Percentiles rank a stretch among this genome's conserved stretches.
phyloP scores from a whole-genome alignment of 2,797 vertebrate species.

The Pseudochaenichthys georgianus region DNA sequence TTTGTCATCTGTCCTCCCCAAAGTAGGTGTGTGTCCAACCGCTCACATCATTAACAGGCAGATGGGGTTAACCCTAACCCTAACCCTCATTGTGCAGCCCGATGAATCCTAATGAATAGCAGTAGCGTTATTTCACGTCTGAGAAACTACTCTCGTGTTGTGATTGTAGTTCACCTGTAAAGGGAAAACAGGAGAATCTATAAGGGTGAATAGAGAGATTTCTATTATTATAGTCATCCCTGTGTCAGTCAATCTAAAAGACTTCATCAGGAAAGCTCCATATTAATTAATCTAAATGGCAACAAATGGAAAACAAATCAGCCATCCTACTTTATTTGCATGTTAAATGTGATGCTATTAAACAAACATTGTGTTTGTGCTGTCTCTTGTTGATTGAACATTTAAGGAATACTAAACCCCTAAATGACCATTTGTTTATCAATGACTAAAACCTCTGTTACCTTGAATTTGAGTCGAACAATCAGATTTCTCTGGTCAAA shows the following conservation, averaged over 20 bases:
- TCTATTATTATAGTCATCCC: constrained; percentile 15
- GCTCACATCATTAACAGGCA: constrained; percentile 18
- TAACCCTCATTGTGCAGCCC: background rate
- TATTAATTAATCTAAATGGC: background rate
- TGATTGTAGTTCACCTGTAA: background rate
- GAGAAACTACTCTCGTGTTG: constrained; percentile 23
- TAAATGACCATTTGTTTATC: no score
- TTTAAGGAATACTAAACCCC: background rate
- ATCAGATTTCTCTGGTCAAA: no score
- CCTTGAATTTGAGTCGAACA: no score
- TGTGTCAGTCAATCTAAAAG: constrained; percentile 13
- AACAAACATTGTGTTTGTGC: background rate
- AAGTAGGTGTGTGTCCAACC: background rate
- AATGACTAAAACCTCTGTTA: no score
- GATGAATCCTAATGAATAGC: constrained; percentile 28
- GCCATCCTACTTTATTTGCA: background rate
- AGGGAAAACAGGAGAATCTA: background rate
- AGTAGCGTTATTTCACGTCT: constrained; percentile 3
- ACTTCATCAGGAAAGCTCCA: constrained; percentile 7
- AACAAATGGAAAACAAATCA: constrained; percentile 17
- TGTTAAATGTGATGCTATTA: background rate
- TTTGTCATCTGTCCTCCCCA: background rate
- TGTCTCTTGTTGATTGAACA: background rate
- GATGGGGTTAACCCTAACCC: constrained; percentile 22
- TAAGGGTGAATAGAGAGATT: background rate